phyloP scores from a whole-genome alignment of 2,797 vertebrate species.

The Darevskia nairensis region DNA sequence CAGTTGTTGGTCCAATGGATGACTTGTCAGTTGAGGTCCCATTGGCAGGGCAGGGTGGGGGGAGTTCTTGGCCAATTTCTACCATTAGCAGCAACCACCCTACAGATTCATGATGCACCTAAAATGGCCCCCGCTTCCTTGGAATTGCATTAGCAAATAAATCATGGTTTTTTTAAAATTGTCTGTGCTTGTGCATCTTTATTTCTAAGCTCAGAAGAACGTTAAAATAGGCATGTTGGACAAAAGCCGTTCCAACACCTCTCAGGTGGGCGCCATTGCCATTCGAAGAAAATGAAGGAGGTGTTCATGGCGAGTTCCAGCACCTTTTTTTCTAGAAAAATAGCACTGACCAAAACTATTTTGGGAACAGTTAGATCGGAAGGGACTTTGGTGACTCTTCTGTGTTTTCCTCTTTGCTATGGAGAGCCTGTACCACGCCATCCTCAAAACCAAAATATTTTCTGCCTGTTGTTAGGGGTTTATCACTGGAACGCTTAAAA shows the following conservation, averaged over 20 bases:
- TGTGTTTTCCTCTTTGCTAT: slow-evolving; percentile 45
- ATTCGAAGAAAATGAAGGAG: no score
- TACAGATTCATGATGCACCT: neutral
- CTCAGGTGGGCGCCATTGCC: no score
- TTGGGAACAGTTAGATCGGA: slow-evolving; percentile 2
- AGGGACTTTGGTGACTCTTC: slow-evolving; percentile 17
- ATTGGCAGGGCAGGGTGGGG: no score
- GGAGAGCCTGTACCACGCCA: slow-evolving; percentile 10
- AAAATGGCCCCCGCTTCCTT: neutral
- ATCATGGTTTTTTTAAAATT: neutral
- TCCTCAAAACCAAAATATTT: slow-evolving; percentile 27
- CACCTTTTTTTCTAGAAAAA: no score
- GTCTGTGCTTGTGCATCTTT: neutral
- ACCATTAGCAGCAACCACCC: neutral
- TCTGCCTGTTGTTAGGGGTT: slow-evolving; percentile 29
- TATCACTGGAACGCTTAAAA: slow-evolving; percentile 1
- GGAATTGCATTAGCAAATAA: neutral
- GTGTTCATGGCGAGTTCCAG: no score
- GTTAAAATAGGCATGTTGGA: neutral
- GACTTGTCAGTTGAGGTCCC: neutral
- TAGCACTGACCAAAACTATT: neutral
- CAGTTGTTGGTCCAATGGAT: neutral
- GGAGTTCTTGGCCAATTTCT: neutral
- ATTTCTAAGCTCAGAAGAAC: neutral
- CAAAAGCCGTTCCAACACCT: neutral